Evolutionary conservation across 1,140 invertebrate genomes (phyloP), one percentile per base, ranked within the genome.

Genomic region (Cephus cinctus): DNA sequence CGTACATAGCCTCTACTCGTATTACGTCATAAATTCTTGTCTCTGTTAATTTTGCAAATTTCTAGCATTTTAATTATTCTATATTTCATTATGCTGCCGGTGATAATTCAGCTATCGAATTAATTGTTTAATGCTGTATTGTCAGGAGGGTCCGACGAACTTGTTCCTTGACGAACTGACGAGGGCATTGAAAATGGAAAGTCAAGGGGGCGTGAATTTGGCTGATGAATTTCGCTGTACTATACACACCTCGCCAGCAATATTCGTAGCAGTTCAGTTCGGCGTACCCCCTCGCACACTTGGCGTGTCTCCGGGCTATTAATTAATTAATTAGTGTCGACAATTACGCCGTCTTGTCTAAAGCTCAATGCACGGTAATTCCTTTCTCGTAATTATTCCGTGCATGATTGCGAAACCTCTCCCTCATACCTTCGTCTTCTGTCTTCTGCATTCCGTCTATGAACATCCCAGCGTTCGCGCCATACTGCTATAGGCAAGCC

Each of bases 311-410:
- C 43, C 14, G 43, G 50, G 56, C 56, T 56, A 59, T 65, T 61
- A 61, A 63, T 65, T 63, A 63, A 62, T 63, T 61, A 56, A 56
- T 58, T 47, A 52, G 54, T 25, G 23, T 40, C 36, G 39, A 57
- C 63, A 57, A 61, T 63, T 57, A 59, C 46, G 38, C 6, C 32
- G 45, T 43, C 50, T 47, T 57, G 49, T 54, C 45, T 49, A 32
- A 40, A 47, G 38, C 35, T 27, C 47, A 49, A 61, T 50, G 51
- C 54, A 47, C 57, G 43, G 31, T 59, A 52, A 57, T 59, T 47
- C 51, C 51, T 32, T 27, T 39, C 43, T 52, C 48, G 50, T 46
- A 56, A 60, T 60, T 57, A 56, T 62, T 57, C 50, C 45, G 41
- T 59, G 32, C 54, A 56, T 47, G 52, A 52, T 55, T 55, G 45